phyloP scores from a whole-genome alignment of 2,113 vertebrate species.

The Galbula dea region DNA sequence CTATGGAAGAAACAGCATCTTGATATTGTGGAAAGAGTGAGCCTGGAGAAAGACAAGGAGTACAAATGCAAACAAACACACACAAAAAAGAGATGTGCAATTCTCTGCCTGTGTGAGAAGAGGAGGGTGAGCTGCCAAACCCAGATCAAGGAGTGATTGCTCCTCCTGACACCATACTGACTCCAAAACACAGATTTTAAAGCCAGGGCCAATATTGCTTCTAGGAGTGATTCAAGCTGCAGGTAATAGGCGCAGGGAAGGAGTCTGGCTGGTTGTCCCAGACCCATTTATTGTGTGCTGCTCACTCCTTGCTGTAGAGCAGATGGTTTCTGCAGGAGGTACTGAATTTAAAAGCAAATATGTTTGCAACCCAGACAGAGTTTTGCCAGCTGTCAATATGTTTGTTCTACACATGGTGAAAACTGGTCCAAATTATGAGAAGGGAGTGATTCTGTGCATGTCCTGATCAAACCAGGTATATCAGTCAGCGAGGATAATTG shows the following conservation, averaged over 20 bases:
- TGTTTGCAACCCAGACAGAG: neutral
- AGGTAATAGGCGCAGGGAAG: neutral
- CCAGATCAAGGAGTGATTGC: neutral
- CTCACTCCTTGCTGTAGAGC: neutral
- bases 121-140: neutral
- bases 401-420: neutral
- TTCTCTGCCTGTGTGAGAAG: neutral
- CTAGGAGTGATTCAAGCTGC: neutral
- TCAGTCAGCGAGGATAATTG: neutral
- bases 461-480: neutral
- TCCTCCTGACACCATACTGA: neutral
- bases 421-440: neutral
- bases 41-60: neutral
- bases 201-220: neutral
- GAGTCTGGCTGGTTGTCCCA: neutral
- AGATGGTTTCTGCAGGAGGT: neutral
- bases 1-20: neutral
- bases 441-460: neutral
- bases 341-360: neutral
- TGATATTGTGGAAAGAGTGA: neutral
- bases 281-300: neutral
- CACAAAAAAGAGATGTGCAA: neutral
- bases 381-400: neutral
- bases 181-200: neutral
- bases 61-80: neutral